These are phyloP conservation scores for Eristalinus aeneus DNA, from an alignment of 2,888 invertebrate genomes.

Conservation along the genomic window DNA sequence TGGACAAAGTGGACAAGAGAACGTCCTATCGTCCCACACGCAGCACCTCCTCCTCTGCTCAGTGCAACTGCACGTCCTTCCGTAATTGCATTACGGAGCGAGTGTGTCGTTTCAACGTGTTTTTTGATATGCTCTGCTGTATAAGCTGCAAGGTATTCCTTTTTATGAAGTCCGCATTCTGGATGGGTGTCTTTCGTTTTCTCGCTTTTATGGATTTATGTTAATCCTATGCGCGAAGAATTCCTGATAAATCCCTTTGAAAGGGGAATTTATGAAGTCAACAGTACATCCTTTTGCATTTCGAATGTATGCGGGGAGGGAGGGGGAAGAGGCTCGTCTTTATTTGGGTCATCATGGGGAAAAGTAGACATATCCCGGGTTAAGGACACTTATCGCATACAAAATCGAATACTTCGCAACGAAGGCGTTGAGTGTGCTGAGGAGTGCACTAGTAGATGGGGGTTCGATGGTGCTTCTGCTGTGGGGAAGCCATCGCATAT, in stretches of 20 bases:
- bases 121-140: conserved; percentile 6
- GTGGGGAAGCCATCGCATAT: too few relatives aligned
- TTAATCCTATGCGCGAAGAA: conserved; percentile 30
- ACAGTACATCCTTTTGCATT: conserved; percentile 38
- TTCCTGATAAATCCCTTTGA: conserved; percentile 23
- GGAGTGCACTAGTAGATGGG: not conserved
- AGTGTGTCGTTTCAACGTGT: conserved; percentile 19
- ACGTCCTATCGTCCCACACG: too few relatives aligned
- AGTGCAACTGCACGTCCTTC: not conserved
- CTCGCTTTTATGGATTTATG: conserved; percentile 44
- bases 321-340: not conserved
- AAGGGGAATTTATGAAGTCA: conserved; percentile 19
- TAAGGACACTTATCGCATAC: conserved; percentile 25
- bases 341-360: not conserved
- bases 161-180: conserved; percentile 32
- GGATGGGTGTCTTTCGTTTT: not conserved
- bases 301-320: not conserved
- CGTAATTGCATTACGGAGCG: conserved; percentile 44
- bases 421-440: not conserved
- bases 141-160: conserved; percentile 4
- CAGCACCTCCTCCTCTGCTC: not conserved
- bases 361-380: not conserved
- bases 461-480: not conserved
- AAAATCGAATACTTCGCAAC: not conserved
- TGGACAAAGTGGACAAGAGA: conserved; percentile 61